Evolutionary conservation across 2,797 vertebrate genomes (phyloP).

Genomic region (Botia kubotai): DNA sequence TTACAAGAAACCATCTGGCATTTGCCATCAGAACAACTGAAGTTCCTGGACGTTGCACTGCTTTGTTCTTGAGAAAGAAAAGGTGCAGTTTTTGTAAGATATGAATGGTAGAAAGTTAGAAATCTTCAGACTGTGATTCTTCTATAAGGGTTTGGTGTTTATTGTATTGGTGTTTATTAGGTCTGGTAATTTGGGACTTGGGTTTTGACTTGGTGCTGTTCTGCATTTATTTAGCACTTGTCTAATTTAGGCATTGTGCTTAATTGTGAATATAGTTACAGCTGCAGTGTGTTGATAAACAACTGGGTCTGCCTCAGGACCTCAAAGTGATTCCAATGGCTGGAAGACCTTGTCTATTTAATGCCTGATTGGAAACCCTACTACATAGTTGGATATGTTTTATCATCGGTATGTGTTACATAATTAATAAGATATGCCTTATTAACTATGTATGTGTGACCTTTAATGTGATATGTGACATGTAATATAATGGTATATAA

Average conservation of each 20-base stretch:
- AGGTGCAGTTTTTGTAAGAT: neutral
- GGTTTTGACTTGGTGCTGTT: neutral
- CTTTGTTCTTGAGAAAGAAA: neutral
- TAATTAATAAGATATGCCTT: no score
- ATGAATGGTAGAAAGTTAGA: neutral
- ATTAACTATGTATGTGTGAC: no score
- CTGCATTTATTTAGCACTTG: neutral
- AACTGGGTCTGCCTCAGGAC: neutral
- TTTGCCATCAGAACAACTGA: neutral
- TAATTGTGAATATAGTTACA: neutral
- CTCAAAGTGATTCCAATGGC: neutral
- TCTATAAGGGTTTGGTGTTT: neutral
- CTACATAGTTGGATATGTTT: no score
- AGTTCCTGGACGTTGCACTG: neutral
- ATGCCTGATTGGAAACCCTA: no score
- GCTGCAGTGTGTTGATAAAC: neutral
- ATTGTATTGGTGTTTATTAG: neutral
- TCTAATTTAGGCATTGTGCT: neutral
- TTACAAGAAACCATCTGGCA: slow-evolving; percentile 4
- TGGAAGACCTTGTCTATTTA: no score
- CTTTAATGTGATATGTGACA: no score
- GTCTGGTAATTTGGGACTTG: neutral
- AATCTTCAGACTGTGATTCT: neutral
- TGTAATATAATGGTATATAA: neutral
- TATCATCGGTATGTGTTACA: no score